phyloP scores from a whole-genome alignment of 2,797 vertebrate genomes.

The Valencia hispanica region DNA sequence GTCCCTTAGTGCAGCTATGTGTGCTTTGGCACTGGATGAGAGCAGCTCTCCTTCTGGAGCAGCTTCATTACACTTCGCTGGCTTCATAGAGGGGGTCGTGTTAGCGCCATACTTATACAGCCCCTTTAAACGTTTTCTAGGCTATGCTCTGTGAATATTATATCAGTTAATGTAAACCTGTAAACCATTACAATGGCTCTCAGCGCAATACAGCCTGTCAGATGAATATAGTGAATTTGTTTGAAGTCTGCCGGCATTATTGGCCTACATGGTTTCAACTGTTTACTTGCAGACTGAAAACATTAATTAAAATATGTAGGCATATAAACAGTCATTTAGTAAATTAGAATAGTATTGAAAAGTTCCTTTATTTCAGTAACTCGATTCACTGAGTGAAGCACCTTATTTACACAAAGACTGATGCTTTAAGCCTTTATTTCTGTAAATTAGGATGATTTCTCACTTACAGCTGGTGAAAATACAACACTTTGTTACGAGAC shows the following conservation, averaged over 20 bases:
- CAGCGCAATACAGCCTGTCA: not conserved
- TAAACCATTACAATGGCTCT: constrained; percentile 12
- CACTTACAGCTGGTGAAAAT: not conserved
- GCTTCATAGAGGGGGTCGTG: constrained; percentile 31
- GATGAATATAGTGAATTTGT: not conserved
- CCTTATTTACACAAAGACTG: not conserved
- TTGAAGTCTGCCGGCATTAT: not conserved
- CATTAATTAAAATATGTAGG: not conserved
- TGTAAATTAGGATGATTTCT: not conserved
- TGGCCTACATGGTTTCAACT: not conserved
- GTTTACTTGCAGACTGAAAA: not conserved
- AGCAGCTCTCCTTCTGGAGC: constrained; percentile 32
- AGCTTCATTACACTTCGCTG: constrained; percentile 39
- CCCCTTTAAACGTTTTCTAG: constrained; percentile 42
- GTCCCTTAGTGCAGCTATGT: constrained; percentile 31
- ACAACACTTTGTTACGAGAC: not conserved
- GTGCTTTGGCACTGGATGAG: constrained; percentile 57
- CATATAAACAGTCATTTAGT: not conserved
- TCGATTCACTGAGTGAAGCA: not conserved
- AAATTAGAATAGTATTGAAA: not conserved
- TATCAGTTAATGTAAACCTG: constrained; percentile 14
- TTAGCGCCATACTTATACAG: constrained; percentile 41
- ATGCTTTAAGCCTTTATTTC: not conserved
- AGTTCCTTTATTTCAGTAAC: not conserved
- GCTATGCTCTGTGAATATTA: constrained; percentile 30